Conservation (phyloP, 2,888 invertebrate species). For the Merodon equestris region DNA sequence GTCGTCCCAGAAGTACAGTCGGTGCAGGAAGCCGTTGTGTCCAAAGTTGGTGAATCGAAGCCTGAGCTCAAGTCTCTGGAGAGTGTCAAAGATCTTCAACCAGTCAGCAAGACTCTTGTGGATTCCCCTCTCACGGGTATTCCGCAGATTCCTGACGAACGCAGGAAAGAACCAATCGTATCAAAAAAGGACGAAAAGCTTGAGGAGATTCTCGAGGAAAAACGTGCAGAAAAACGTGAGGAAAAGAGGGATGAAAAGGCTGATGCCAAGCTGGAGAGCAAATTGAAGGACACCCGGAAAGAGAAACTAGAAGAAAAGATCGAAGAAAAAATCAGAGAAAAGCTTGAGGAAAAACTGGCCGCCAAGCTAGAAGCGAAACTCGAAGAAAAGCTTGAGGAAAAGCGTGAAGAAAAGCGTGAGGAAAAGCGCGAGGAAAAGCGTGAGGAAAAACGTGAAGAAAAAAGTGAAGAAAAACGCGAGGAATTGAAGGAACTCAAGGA, state of each 20-base stretch:
- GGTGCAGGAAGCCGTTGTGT: constrained; percentile 22
- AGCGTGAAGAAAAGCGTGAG: background rate
- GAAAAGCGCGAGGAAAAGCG: constrained; percentile 16
- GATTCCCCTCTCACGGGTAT: constrained; percentile 18
- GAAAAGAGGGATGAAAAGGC: too few species aligned
- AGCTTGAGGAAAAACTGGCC: too few species aligned
- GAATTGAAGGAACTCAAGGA: constrained; percentile 40
- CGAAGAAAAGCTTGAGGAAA: too few species aligned
- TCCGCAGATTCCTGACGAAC: constrained; percentile 8
- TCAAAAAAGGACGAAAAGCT: too few species aligned
- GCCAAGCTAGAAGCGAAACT: background rate
- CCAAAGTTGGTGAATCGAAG: constrained; percentile 16
- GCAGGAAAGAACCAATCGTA: background rate
- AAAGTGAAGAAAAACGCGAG: constrained; percentile 29
- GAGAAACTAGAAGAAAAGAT: too few species aligned
- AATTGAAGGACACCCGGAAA: too few species aligned
- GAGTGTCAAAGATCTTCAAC: constrained; percentile 26
- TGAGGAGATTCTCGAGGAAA: too few species aligned
- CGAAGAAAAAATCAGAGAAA: too few species aligned
- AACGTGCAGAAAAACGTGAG: too few species aligned
- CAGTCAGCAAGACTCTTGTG: constrained; percentile 12
- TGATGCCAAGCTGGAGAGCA: too few species aligned
- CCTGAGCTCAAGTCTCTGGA: constrained; percentile 34
- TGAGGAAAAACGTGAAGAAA: constrained; percentile 20
- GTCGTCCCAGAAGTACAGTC: constrained; percentile 7